These are phyloP conservation scores for Tridacna gigas DNA, from an alignment of 2,888 invertebrate species.

Conservation along the genomic window DNA sequence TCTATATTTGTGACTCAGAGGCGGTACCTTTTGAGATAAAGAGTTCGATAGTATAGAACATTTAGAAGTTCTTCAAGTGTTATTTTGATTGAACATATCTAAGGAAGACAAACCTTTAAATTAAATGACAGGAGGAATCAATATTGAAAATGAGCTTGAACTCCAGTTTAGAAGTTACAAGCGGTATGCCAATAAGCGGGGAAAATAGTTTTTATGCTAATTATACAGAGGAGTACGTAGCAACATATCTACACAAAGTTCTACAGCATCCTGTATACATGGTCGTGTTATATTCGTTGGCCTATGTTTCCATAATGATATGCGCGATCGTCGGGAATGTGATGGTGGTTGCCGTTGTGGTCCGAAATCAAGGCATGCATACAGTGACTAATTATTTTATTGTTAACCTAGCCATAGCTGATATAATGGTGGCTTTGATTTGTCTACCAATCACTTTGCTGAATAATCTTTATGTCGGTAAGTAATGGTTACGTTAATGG, in stretches of 20 bases:
- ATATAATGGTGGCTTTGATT: conserved; percentile 78
- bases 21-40: not conserved
- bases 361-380: conserved; percentile 82
- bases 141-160: conserved; percentile 10
- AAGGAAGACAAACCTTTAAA: not conserved
- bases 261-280: conserved; percentile 75
- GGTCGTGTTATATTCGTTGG: conserved; percentile 80
- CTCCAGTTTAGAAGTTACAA: not conserved
- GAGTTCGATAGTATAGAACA: not conserved
- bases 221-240: not conserved
- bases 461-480: conserved; percentile 75
- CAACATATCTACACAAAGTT: conserved; percentile 1
- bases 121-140: not conserved
- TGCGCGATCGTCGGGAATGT: conserved; percentile 83
- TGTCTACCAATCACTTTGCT: conserved; percentile 77
- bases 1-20: not conserved
- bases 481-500: conserved; percentile 31
- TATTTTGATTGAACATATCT: not conserved
- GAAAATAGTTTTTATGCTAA: not conserved
- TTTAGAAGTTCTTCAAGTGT: not conserved
- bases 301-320: conserved; percentile 82
- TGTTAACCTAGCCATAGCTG: conserved; percentile 79
- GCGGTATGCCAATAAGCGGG: not conserved
- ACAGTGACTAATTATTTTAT: conserved; percentile 83
- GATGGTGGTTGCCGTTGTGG: conserved; percentile 83